Evolutionary conservation across 2,113 vertebrate species (phyloP), one percentile per base, ranked within the genome.

Genomic region (Heteronetta atricapilla): DNA sequence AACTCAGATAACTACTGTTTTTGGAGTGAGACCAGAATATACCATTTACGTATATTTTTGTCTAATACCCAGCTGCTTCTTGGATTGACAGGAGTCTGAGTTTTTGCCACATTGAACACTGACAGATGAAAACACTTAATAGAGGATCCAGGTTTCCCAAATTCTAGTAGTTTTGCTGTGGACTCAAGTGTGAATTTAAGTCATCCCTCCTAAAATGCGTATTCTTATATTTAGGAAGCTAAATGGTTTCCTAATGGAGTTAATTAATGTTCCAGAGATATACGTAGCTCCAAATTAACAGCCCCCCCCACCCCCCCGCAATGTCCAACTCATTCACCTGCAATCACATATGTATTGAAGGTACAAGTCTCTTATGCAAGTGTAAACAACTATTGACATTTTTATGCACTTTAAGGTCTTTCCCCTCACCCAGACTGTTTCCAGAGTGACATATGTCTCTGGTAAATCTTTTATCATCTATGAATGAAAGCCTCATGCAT

Each of bases 311-410:
- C 10, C 9, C 46, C 48, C 21, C 21, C n/a, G n/a, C n/a, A n/a
- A 6, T 50, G 12, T 28, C 13, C n/a, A 38, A 66, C 16, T 26
- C 4, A 4, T 17, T 2, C 13, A 58, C 13, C 25, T 55, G 4
- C 36, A 13, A 66, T 23, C 5, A 25, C 0, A 0, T 12, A 34
- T 13, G 8, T 2, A 22, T 63, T 38, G 19, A 73, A 80, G 33
- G 12, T 8, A 10, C 7, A 38, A 48, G 25, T 31, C 40, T 55
- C 70, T 69, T 38, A 42, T 8, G 8, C 5, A 28, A 22, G 22
- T 13, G 29, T 81, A 34, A 38, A 8, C 0, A 1, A 0, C 15
- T 62, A 4, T 0, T 36, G 42, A 28, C 1, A 11, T 58, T 72
- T 82, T 34, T 46, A 80, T 6, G 25, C 15, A 63, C 16, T 25